Percentiles rank a stretch among this genome's conserved stretches.
Evolutionary conservation across 2,113 vertebrate species (phyloP).

Genomic region (Lichenostomus cassidix): DNA sequence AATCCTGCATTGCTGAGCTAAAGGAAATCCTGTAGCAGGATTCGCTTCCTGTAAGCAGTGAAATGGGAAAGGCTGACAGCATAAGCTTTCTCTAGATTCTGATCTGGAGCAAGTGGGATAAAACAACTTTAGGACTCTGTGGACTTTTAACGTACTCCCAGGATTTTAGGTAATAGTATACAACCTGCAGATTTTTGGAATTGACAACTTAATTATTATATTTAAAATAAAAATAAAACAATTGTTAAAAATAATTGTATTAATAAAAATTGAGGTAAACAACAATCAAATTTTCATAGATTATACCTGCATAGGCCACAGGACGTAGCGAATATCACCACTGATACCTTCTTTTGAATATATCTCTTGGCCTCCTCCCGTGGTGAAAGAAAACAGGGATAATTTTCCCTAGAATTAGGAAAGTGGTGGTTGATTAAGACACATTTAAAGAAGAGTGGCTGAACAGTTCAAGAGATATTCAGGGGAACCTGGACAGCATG

Average conservation of each 20-base stretch:
- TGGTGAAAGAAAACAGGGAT: slow-evolving; percentile 76
- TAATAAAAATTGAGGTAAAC: not conserved
- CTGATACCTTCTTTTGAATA: slow-evolving; percentile 9
- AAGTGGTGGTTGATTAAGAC: not conserved
- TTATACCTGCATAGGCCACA: slow-evolving; percentile 80
- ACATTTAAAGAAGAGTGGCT: not conserved
- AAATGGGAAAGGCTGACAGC: not conserved
- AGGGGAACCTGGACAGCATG: not conserved
- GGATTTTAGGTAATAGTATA: not conserved
- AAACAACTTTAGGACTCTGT: not conserved
- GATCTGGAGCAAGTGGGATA: not conserved
- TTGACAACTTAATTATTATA: not conserved
- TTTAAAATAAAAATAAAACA: not conserved
- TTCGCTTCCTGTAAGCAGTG: not conserved
- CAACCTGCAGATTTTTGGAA: not conserved
- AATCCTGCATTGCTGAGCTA: not conserved
- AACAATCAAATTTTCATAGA: not conserved
- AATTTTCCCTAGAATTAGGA: slow-evolving; percentile 64
- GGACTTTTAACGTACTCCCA: not conserved
- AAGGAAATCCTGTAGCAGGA: not conserved
- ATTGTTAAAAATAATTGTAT: not conserved
- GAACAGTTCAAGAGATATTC: not conserved
- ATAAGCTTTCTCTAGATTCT: not conserved
- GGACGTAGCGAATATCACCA: slow-evolving; percentile 66
- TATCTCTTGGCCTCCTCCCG: slow-evolving; percentile 43